Percentiles rank a stretch among this genome's conserved stretches.
phyloP scores from a whole-genome alignment of 2,797 vertebrate genomes.

The Molossus molossus region DNA sequence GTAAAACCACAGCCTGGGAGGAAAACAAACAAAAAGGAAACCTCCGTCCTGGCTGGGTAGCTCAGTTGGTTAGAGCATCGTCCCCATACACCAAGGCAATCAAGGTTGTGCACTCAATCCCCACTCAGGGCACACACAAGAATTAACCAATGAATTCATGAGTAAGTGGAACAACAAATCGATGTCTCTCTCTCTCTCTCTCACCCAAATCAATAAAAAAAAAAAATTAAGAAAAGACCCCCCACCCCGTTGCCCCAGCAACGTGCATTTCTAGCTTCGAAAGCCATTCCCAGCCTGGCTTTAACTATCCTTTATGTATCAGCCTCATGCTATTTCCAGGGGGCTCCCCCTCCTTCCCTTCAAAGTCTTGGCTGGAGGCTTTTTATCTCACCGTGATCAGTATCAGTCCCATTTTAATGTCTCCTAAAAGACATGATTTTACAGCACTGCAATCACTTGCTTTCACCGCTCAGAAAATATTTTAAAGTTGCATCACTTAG shows the following conservation, averaged over 20 bases:
- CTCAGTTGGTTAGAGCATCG: too few species aligned
- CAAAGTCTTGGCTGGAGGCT: conserved; percentile 15
- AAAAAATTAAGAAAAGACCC: too few species aligned
- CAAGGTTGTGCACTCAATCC: too few species aligned
- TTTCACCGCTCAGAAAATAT: conserved; percentile 79
- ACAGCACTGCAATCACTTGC: not conserved
- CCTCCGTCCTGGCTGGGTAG: too few species aligned
- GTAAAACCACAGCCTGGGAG: conserved; percentile 26
- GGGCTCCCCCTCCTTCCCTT: not conserved
- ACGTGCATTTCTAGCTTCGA: not conserved
- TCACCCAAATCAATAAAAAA: too few species aligned
- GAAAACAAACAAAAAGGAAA: conserved; percentile 56
- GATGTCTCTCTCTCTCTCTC: too few species aligned
- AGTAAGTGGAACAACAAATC: too few species aligned
- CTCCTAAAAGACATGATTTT: conserved; percentile 73
- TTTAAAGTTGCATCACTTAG: conserved; percentile 65
- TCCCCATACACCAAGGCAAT: too few species aligned
- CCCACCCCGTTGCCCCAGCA: not conserved
- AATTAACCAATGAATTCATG: too few species aligned
- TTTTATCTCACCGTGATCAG: not conserved
- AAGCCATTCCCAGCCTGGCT: not conserved
- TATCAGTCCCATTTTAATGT: conserved; percentile 63
- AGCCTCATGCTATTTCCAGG: not conserved
- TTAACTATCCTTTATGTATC: not conserved
- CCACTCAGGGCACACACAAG: too few species aligned